Evolutionary conservation across 2,888 invertebrate species (phyloP).

Genomic region (Polyploca ridens): DNA sequence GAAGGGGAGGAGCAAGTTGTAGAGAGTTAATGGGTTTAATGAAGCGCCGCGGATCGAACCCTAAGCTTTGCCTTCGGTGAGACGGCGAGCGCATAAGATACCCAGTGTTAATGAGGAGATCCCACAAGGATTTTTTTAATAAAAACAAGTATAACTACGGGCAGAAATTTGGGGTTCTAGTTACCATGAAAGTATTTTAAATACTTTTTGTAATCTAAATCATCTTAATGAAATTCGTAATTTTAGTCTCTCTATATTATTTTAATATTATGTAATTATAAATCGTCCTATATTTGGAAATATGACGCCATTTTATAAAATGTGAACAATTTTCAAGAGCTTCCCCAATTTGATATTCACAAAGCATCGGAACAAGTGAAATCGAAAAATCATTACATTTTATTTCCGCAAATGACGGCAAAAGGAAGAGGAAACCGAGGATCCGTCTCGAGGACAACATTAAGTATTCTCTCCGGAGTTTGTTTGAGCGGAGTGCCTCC

Average conservation of each 20-base stretch:
- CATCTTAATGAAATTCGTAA: too few relatives aligned
- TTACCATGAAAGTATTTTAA: not conserved
- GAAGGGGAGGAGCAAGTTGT: not conserved
- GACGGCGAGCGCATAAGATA: not conserved
- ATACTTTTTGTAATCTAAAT: too few relatives aligned
- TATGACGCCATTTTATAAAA: not conserved
- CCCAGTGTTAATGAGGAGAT: not conserved
- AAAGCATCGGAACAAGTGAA: not conserved
- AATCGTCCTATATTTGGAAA: not conserved
- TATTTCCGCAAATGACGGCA: constrained; percentile 6
- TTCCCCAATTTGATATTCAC: not conserved
- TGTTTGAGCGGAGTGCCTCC: not conserved
- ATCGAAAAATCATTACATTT: constrained; percentile 12
- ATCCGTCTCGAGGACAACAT: constrained; percentile 8
- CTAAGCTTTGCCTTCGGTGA: too few relatives aligned
- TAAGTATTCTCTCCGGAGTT: constrained; percentile 12
- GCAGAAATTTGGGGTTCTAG: not conserved
- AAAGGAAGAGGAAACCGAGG: constrained; percentile 4
- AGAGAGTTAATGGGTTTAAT: constrained; percentile 19
- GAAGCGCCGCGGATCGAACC: constrained; percentile 23
- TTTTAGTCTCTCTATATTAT: not conserved
- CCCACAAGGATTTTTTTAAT: not conserved
- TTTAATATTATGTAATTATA: not conserved
- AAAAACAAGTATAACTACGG: not conserved
- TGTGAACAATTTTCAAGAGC: not conserved